Conservation (phyloP, 2,113 vertebrate genomes). For the Nettapus auritus region DNA sequence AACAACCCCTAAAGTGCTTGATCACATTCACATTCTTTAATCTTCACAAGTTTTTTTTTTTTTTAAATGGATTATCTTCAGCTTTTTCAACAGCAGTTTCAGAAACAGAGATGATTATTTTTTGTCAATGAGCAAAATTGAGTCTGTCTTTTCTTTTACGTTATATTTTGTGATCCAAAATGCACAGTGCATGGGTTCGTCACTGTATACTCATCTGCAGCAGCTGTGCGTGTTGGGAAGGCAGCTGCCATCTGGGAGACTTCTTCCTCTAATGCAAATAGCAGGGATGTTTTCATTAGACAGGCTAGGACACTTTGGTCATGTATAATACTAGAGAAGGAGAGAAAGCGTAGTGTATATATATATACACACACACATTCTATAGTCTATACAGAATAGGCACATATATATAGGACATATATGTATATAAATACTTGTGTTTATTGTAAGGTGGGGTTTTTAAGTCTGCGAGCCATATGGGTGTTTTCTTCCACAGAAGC, state of each 20-base stretch:
- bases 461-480: background rate
- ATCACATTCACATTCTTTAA: background rate
- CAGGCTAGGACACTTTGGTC: background rate
- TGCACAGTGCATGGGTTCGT: rapidly evolving
- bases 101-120: background rate
- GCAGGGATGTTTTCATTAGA: background rate
- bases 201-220: background rate
- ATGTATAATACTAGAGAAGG: background rate
- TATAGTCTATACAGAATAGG: too few relatives aligned
- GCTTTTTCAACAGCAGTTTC: background rate
- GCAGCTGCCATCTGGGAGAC: background rate
- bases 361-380: background rate
- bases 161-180: background rate
- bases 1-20: background rate
- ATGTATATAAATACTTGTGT: background rate
- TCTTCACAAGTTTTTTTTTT: background rate
- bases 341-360: background rate
- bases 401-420: background rate
- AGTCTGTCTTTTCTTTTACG: background rate
- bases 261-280: background rate
- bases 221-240: background rate
- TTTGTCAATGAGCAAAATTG: background rate
- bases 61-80: background rate
- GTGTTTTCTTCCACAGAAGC: background rate
- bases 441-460: background rate